phyloP scores from a whole-genome alignment of 2,113 vertebrate species.

The Triplophysa tibetana region DNA sequence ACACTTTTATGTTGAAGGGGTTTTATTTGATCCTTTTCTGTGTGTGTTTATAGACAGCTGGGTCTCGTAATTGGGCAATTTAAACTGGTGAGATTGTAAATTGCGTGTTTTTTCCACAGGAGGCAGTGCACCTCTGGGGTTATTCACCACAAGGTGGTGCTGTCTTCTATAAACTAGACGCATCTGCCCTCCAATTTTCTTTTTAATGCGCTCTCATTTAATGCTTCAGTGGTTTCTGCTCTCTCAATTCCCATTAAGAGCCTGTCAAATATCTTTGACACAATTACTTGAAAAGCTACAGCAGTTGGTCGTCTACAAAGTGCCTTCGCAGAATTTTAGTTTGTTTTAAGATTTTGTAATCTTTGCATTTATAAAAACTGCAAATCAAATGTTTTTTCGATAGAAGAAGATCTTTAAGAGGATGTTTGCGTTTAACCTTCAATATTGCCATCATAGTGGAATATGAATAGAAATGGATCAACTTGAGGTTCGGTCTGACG shows the following conservation, averaged over 20 bases:
- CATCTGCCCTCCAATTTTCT: background rate
- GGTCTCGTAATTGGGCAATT: too few species aligned
- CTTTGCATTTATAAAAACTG: background rate
- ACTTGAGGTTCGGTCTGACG: constrained; percentile 3
- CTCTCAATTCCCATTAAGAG: background rate
- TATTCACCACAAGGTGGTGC: constrained; percentile 48
- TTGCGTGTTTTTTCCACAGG: too few species aligned
- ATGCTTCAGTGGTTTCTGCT: background rate
- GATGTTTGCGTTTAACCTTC: background rate
- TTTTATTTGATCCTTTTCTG: too few species aligned
- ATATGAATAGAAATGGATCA: background rate
- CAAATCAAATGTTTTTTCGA: too few species aligned
- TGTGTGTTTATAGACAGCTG: too few species aligned
- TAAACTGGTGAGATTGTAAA: too few species aligned
- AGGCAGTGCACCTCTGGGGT: background rate
- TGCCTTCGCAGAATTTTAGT: background rate
- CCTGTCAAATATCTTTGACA: constrained; percentile 12
- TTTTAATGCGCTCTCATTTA: background rate
- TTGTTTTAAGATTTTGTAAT: background rate
- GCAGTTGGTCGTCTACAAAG: background rate
- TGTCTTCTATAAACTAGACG: constrained; percentile 2
- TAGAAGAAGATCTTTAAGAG: too few species aligned
- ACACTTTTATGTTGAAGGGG: too few species aligned
- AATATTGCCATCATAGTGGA: background rate
- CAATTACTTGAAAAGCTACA: background rate